A percentile compares a stretch with the other conserved stretches of the same genome.
phyloP scores from a whole-genome alignment of 1,140 invertebrate genomes.

The Hesperophylax magnus region DNA sequence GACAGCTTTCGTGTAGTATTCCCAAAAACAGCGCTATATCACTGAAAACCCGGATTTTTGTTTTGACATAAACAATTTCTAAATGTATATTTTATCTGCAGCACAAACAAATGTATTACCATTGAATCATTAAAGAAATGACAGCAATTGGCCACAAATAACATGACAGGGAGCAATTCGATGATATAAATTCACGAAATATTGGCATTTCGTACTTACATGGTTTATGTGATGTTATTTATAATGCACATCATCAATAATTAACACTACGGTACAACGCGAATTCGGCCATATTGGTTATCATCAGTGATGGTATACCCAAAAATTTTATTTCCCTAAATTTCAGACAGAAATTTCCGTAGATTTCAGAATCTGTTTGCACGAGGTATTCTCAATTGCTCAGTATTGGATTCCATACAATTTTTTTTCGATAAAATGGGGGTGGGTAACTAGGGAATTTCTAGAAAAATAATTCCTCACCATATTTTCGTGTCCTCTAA shows the following conservation, averaged over 20 bases:
- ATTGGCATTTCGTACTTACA: background rate
- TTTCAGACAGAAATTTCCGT: no score
- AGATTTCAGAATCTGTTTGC: no score
- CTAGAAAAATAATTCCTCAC: no score
- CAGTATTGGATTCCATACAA: no score
- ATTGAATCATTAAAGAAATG: slow-evolving; percentile 5
- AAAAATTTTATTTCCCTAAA: no score
- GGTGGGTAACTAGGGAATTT: no score
- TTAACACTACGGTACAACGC: slow-evolving; percentile 10
- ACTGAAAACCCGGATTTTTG: background rate
- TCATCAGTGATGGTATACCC: no score
- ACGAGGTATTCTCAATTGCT: no score
- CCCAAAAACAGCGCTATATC: no score
- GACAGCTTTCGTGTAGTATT: no score
- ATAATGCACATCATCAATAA: slow-evolving; percentile 26
- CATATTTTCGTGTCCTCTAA: no score
- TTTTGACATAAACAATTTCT: slow-evolving; percentile 20
- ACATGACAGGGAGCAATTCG: background rate
- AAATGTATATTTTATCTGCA: slow-evolving; percentile 24
- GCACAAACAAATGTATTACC: slow-evolving; percentile 18
- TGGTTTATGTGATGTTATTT: slow-evolving; percentile 21
- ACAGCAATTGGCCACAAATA: slow-evolving; percentile 8
- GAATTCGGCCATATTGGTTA: slow-evolving; percentile 27
- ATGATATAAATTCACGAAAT: background rate
- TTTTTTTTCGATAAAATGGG: no score